phyloP scores from a whole-genome alignment of 2,113 vertebrate species.

The Erinaceus europaeus region DNA sequence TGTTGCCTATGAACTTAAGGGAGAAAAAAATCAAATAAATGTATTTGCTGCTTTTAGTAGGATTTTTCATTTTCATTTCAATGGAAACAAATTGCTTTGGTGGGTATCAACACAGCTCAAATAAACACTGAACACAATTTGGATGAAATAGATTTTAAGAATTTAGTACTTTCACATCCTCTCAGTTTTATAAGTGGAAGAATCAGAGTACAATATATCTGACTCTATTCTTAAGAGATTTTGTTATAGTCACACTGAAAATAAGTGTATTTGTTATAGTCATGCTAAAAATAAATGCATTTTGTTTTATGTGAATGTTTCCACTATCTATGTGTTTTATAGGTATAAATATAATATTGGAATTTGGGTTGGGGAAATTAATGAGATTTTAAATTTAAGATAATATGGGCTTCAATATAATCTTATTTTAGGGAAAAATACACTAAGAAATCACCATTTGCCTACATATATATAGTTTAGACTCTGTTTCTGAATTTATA shows the following conservation, averaged over 20 bases:
- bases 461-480: conserved; percentile 37
- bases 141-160: conserved; percentile 35
- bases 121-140: conserved; percentile 43
- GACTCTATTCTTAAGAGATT: conserved; percentile 36
- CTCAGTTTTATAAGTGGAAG: conserved; percentile 18
- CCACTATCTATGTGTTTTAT: conserved; percentile 34
- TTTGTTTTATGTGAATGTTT: conserved; percentile 10
- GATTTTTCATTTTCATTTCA: conserved; percentile 45
- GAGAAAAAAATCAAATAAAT: conserved; percentile 27
- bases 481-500: neutral
- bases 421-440: conserved; percentile 23
- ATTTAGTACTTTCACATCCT: neutral
- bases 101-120: neutral
- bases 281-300: conserved; percentile 13
- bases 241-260: conserved; percentile 1
- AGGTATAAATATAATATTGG: neutral
- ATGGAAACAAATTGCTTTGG: conserved; percentile 39
- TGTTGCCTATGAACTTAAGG: neutral
- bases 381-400: conserved; percentile 26
- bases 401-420: neutral
- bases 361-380: conserved; percentile 8
- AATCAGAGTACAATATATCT: neutral
- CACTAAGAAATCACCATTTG: neutral
- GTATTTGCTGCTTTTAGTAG: neutral
- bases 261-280: conserved; percentile 6